Evolutionary conservation across 2,888 invertebrate genomes (phyloP).

Genomic region (Agrotis puta): DNA sequence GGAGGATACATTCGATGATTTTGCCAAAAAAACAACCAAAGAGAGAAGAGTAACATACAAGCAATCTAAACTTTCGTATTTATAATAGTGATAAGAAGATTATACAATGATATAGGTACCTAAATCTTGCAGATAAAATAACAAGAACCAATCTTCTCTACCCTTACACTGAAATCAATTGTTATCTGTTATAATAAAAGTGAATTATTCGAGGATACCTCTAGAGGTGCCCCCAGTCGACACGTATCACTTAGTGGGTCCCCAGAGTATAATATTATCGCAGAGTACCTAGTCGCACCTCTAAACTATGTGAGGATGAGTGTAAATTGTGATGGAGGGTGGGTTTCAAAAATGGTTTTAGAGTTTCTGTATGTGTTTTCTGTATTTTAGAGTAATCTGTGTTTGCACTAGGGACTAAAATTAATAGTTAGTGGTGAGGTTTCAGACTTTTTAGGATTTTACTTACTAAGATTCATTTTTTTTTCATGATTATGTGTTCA

Average conservation of each 20-base stretch:
- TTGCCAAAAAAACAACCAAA: no score
- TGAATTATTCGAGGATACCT: conserved; percentile 12
- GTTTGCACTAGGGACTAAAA: conserved; percentile 1
- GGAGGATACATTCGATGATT: no score
- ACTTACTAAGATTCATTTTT: not conserved
- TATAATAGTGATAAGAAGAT: no score
- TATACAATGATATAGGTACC: not conserved
- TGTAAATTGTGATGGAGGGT: conserved; percentile 40
- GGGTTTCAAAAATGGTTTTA: conserved; percentile 35
- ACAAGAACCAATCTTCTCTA: not conserved
- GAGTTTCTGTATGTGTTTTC: no score
- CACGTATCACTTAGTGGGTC: conserved; percentile 46
- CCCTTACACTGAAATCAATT: conserved; percentile 17
- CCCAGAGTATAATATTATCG: conserved; percentile 26
- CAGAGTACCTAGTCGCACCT: conserved; percentile 17
- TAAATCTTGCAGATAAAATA: not conserved
- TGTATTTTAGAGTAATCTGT: conserved; percentile 32
- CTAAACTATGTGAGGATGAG: conserved; percentile 40
- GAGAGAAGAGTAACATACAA: no score
- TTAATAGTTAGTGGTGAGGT: not conserved
- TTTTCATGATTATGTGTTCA: not conserved
- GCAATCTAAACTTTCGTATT: no score
- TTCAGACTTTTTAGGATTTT: not conserved
- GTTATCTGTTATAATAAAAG: conserved; percentile 31
- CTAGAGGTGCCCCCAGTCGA: conserved; percentile 10